A percentile compares a stretch with the other conserved stretches of the same genome.
Evolutionary conservation across 2,797 vertebrate species (phyloP).

Genomic region (Paguma larvata): DNA sequence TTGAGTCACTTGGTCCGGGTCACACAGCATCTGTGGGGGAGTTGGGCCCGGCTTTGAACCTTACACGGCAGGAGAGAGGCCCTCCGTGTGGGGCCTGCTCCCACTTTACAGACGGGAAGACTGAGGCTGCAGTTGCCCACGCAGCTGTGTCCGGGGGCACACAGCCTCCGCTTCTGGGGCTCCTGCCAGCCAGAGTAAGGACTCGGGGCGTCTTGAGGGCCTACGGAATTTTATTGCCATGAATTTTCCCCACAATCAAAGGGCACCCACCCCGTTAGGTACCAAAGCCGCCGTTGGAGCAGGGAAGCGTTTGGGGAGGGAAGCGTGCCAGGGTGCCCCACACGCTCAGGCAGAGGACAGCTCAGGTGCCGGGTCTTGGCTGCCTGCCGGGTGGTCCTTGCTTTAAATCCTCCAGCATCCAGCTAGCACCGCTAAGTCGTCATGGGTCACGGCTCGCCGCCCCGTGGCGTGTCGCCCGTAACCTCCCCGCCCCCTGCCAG

Average conservation of each 20-base stretch:
- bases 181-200: not conserved
- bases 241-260: not conserved
- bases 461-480: accelerated
- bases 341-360: not conserved
- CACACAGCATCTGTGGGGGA: not conserved
- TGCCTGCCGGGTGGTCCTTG: accelerated
- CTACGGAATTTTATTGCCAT: not conserved
- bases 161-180: not conserved
- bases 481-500: no score
- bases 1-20: not conserved
- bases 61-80: not conserved
- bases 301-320: not conserved
- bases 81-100: accelerated
- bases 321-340: accelerated
- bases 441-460: accelerated
- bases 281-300: not conserved
- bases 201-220: not conserved
- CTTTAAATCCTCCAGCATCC: accelerated
- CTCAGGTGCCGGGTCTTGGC: not conserved
- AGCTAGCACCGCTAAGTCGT: accelerated
- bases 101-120: not conserved
- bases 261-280: not conserved
- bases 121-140: not conserved
- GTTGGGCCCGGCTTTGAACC: not conserved
- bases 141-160: not conserved